Evolutionary conservation across 2,797 vertebrate genomes (phyloP).

Genomic region (Notolepis coatsorum): DNA sequence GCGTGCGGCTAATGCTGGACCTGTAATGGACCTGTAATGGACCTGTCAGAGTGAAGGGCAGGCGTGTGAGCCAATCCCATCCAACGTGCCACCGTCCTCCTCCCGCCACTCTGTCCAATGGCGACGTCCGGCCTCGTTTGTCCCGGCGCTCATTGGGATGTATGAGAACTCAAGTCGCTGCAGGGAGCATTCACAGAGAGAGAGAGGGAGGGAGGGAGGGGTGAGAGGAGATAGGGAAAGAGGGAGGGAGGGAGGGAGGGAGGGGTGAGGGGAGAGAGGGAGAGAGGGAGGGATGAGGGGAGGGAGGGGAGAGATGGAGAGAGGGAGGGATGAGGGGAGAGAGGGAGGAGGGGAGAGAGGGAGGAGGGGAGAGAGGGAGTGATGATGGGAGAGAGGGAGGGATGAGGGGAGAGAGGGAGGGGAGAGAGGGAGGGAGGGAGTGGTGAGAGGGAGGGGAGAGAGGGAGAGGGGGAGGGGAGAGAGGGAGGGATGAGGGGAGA

Average conservation of each 20-base stretch:
- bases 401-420: too few relatives aligned
- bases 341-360: too few relatives aligned
- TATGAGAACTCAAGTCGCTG: slow-evolving; percentile 66
- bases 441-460: too few relatives aligned
- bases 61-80: slow-evolving; percentile 26
- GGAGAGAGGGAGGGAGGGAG: too few relatives aligned
- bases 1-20: slow-evolving; percentile 70
- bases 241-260: slow-evolving; percentile 29
- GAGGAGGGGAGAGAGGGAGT: too few relatives aligned
- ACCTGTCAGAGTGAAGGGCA: slow-evolving; percentile 40
- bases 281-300: neutral
- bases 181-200: slow-evolving; percentile 67
- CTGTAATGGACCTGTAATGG: slow-evolving; percentile 51
- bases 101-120: slow-evolving; percentile 41
- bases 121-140: too few relatives aligned
- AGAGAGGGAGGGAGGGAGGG: slow-evolving; percentile 73
- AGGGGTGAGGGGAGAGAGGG: neutral
- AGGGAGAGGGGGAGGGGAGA: too few relatives aligned
- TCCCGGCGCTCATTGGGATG: slow-evolving; percentile 68
- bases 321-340: slow-evolving; percentile 19
- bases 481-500: too few relatives aligned
- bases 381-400: too few relatives aligned
- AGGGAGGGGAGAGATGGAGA: neutral
- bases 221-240: slow-evolving; percentile 55
- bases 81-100: slow-evolving; percentile 32